A percentile compares a stretch with the other conserved stretches of the same genome.
Evolutionary conservation across 2,113 vertebrate species (phyloP).

Genomic region (Emydura subglobosa): DNA sequence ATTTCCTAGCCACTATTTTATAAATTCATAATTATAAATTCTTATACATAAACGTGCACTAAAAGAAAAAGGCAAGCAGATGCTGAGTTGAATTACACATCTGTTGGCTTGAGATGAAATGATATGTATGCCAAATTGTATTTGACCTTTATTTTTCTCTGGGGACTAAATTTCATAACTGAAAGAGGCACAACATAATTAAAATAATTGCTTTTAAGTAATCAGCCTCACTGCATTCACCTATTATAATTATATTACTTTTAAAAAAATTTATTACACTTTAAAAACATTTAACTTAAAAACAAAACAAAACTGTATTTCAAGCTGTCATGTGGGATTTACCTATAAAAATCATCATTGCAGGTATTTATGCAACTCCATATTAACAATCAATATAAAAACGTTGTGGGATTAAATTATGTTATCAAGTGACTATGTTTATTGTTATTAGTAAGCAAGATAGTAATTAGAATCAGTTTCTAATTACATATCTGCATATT

Average conservation of each 20-base stretch:
- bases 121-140: conserved; percentile 52
- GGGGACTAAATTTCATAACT: conserved; percentile 45
- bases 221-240: background rate
- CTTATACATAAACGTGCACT: conserved; percentile 23
- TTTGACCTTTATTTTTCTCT: conserved; percentile 57
- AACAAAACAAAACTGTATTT: background rate
- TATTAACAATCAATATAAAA: conserved; percentile 29
- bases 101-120: conserved; percentile 62
- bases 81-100: conserved; percentile 74
- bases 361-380: conserved; percentile 8
- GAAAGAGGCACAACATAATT: conserved; percentile 29
- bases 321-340: background rate
- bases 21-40: conserved; percentile 57
- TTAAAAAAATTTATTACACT: background rate
- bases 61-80: conserved; percentile 64
- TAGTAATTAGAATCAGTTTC: conserved; percentile 55
- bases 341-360: conserved; percentile 23
- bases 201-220: conserved; percentile 51
- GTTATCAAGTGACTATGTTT: conserved; percentile 30
- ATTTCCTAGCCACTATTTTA: conserved; percentile 40
- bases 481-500: conserved; percentile 51
- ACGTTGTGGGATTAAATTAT: conserved; percentile 25
- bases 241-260: background rate
- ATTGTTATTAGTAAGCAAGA: conserved; percentile 50
- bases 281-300: background rate